Evolutionary conservation across 1,140 invertebrate species (phyloP), one percentile per base, ranked within the genome.

Genomic region (Brachionus paranguensis): DNA sequence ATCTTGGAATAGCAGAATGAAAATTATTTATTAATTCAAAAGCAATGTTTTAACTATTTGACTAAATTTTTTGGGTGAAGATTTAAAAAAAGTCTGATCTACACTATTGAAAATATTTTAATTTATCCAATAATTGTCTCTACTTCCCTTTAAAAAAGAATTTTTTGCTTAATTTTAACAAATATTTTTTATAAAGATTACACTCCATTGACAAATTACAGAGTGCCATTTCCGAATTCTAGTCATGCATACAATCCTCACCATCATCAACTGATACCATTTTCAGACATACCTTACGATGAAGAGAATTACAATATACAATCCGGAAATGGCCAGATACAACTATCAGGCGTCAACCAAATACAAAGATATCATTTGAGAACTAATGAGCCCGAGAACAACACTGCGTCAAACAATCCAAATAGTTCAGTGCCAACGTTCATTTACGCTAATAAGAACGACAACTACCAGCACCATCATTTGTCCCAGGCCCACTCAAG

Each of bases 291-390:
- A 24, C 0, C 1, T 24, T 76, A 50, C 11, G 72, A 76, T 27
- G 72, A 76, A 27, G 72, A 76, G n/a, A 74, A 74, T 45, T 74
- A 17, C 41, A 74, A 43, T 43, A 45, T 33, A 33, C 65, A 68
- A 8, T 7, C 65, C 4, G n/a, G 27, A 14, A 68, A 33, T 76
- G 72, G 20, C 7, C 72, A 76, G 50, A 20, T 74, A 43, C 70
- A 41, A 24, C 5, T 29, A 10, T 14, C 29, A 29, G 27, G 8
- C 29, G 17, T 45, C 3, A 45, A 33, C 43, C 72, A 76, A 12
- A 50, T 76, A 27, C 72, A 76, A 76, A 47, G 72, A 76, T 76
- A 76, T 17, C 72, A 76, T 47, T 76, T 76, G 17, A 47, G 43
- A 47, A 50, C 70, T 5, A 45, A 37, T 12, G 68, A 43, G n/a